These are phyloP conservation scores for Sebastes trivittatus DNA, from an alignment of 2,797 vertebrate species.

Conservation along the genomic window DNA sequence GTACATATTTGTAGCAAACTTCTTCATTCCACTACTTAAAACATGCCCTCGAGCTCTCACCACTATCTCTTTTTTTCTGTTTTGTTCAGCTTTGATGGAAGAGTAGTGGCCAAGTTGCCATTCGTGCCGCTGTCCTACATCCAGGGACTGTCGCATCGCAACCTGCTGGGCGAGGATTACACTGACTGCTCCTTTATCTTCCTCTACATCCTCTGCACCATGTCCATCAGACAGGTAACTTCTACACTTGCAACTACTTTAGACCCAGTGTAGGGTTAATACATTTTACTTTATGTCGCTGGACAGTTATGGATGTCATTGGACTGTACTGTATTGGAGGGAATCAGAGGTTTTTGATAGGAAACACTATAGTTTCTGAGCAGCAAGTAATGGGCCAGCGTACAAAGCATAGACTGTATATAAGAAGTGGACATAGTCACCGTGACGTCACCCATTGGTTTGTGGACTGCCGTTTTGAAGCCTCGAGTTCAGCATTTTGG, in stretches of 20 bases:
- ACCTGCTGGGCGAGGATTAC: conserved; percentile 96
- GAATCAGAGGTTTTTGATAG: not conserved
- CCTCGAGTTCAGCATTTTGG: too few species aligned
- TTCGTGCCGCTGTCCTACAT: conserved; percentile 96
- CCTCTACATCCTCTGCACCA: conserved; percentile 98
- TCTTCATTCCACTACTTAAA: not conserved
- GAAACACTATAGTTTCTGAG: not conserved
- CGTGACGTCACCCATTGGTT: too few species aligned
- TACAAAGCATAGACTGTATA: not conserved
- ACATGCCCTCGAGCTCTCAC: not conserved
- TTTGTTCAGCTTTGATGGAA: conserved; percentile 90
- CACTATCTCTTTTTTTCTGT: not conserved
- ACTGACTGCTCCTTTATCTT: conserved; percentile 99
- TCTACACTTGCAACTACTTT: rapidly evolving
- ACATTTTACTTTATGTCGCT: not conserved
- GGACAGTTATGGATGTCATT: not conserved
- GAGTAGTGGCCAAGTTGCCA: conserved; percentile 96
- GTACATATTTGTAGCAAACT: too few species aligned
- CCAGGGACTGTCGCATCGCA: conserved; percentile 95
- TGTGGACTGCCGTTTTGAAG: too few species aligned
- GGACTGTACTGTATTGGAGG: not conserved
- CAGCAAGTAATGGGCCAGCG: not conserved
- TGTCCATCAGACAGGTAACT: conserved; percentile 97
- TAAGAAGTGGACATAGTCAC: too few species aligned
- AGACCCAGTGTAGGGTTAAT: too few species aligned